Evolutionary conservation across 2,113 vertebrate species (phyloP).

Genomic region (Todiramphus chloris): DNA sequence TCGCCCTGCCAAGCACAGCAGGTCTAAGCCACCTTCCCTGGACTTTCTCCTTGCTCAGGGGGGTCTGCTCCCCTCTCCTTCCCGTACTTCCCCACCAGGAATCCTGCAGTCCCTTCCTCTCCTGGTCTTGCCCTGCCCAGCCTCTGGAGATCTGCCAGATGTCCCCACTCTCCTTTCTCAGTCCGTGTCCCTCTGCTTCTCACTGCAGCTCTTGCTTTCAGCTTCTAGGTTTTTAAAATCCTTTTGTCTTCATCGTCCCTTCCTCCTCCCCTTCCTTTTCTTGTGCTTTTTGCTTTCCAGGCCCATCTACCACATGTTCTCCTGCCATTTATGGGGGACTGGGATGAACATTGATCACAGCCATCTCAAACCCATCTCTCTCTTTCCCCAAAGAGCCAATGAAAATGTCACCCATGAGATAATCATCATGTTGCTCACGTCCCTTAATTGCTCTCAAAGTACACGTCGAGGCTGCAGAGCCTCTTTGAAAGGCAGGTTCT

Average conservation of each 20-base stretch:
- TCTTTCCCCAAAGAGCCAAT: constrained; percentile 17
- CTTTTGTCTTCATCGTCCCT: not conserved
- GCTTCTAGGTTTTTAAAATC: not conserved
- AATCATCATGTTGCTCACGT: constrained; percentile 51
- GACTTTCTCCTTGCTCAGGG: not conserved
- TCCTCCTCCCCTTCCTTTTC: not conserved
- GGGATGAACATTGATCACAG: constrained; percentile 43
- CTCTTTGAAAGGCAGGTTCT: constrained; percentile 60
- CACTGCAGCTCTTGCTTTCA: not conserved
- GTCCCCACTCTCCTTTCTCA: not conserved
- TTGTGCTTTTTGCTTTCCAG: not conserved
- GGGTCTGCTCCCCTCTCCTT: not conserved
- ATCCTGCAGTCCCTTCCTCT: not conserved
- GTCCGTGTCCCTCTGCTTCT: not conserved
- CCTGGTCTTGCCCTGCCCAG: not conserved
- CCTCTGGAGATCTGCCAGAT: not conserved
- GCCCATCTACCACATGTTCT: not conserved
- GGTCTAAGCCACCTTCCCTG: not conserved
- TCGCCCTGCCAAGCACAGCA: not conserved
- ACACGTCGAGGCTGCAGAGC: not conserved
- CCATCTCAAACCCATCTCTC: not conserved
- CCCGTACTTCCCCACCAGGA: not conserved
- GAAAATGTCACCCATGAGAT: constrained; percentile 63
- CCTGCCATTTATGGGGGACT: not conserved
- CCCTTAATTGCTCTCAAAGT: constrained; percentile 67